A percentile compares a stretch with the other conserved stretches of the same genome.
These are phyloP conservation scores for Epicampocera succincta DNA, from an alignment of 2,888 invertebrate genomes.

Conservation along the genomic window DNA sequence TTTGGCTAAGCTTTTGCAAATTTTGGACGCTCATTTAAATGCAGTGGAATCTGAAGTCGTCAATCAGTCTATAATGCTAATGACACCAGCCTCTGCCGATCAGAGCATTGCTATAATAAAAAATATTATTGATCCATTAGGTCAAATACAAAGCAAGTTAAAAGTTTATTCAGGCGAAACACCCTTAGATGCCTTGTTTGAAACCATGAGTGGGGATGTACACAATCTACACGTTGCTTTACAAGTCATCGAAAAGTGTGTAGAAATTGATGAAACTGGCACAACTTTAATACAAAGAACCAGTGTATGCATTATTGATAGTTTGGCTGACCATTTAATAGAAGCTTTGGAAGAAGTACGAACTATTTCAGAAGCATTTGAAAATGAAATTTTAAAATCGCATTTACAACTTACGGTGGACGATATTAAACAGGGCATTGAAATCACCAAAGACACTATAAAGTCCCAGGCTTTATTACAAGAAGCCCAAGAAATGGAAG, in stretches of 20 bases:
- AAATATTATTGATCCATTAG: constrained; percentile 85
- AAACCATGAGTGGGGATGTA: constrained; percentile 85
- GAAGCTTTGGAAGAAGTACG: constrained; percentile 83
- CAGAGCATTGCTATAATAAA: constrained; percentile 86
- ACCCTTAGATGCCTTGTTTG: constrained; percentile 81
- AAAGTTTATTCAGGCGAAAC: constrained; percentile 83
- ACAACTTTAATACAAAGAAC: constrained; percentile 87
- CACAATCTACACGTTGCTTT: constrained; percentile 86
- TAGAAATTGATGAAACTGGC: constrained; percentile 86
- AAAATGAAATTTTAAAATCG: constrained; percentile 81
- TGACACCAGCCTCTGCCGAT: constrained; percentile 86
- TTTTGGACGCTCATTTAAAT: constrained; percentile 84
- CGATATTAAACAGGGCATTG: constrained; percentile 83
- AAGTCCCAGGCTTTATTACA: constrained; percentile 83
- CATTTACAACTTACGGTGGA: constrained; percentile 82
- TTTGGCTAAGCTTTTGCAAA: constrained; percentile 81
- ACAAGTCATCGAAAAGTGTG: constrained; percentile 86
- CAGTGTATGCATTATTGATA: constrained; percentile 86
- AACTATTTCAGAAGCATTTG: constrained; percentile 81
- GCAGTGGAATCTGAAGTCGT: constrained; percentile 86
- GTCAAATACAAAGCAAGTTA: constrained; percentile 85
- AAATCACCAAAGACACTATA: constrained; percentile 83
- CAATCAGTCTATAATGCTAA: constrained; percentile 86
- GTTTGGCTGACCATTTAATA: constrained; percentile 84
- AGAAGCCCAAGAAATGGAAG: constrained; percentile 82